Evolutionary conservation across 2,113 vertebrate genomes (phyloP).

Genomic region (Pholis gunnellus): DNA sequence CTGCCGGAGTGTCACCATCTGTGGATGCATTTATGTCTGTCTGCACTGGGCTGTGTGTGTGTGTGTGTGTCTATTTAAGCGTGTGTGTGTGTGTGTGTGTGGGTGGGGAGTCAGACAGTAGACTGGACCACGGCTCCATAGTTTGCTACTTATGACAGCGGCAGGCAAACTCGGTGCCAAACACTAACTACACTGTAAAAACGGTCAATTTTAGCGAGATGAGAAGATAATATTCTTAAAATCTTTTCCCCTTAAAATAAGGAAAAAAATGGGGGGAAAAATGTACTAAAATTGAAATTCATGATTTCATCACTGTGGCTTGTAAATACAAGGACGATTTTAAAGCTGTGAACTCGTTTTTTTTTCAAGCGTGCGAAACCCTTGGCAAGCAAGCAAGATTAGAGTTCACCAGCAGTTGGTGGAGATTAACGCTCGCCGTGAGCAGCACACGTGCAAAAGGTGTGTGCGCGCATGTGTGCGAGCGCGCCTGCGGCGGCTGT

Average conservation of each 20-base stretch:
- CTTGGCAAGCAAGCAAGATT: slow-evolving; percentile 65
- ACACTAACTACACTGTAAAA: slow-evolving; percentile 22
- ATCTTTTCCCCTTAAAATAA: neutral
- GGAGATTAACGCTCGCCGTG: slow-evolving; percentile 68
- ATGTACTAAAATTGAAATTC: neutral
- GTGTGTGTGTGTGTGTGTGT: slow-evolving; percentile 17
- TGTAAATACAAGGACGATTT: slow-evolving; percentile 4
- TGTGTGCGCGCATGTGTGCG: slow-evolving; percentile 35
- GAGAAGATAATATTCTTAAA: neutral
- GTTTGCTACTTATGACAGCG: slow-evolving; percentile 43
- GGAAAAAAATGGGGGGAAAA: neutral
- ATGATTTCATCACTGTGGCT: neutral
- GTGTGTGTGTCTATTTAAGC: neutral
- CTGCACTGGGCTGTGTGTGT: slow-evolving; percentile 48
- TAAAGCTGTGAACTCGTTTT: slow-evolving; percentile 19
- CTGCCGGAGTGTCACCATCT: slow-evolving; percentile 80
- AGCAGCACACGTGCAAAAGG: slow-evolving; percentile 36
- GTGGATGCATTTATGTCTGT: slow-evolving; percentile 74
- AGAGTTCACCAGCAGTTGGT: slow-evolving; percentile 74
- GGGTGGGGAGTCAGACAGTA: slow-evolving; percentile 39
- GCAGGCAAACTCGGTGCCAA: slow-evolving; percentile 29
- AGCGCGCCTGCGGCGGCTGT: slow-evolving; percentile 44
- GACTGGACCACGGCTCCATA: slow-evolving; percentile 48
- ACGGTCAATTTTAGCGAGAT: slow-evolving; percentile 1
- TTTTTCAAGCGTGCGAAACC: slow-evolving; percentile 52